phyloP scores from a whole-genome alignment of 1,140 invertebrate genomes.

The Medauroidea extradentata region DNA sequence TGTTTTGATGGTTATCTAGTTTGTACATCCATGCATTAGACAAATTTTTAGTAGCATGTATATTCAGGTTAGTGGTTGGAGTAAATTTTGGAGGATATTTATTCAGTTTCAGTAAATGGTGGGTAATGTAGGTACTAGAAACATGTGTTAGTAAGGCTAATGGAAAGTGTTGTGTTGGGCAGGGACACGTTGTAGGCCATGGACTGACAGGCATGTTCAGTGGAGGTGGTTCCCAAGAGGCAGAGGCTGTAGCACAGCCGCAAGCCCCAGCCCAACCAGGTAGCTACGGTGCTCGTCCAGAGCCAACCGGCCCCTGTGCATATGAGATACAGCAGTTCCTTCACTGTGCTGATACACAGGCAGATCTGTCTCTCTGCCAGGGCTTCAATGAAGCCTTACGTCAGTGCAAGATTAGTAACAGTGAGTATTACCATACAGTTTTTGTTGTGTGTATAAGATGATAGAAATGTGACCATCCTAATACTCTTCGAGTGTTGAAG shows the following conservation, averaged over 20 bases:
- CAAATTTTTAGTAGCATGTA: too few relatives aligned
- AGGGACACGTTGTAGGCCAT: conserved; percentile 81
- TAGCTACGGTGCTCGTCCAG: conserved; percentile 30
- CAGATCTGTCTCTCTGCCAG: conserved; percentile 79
- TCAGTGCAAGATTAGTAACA: conserved; percentile 69
- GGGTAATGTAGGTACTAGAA: too few relatives aligned
- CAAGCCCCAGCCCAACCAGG: conserved; percentile 31
- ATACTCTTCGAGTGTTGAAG: too few relatives aligned
- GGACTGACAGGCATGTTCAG: conserved; percentile 80
- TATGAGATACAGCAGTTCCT: conserved; percentile 89
- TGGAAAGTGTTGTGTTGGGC: conserved; percentile 9
- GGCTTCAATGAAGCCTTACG: conserved; percentile 91
- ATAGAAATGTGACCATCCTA: too few relatives aligned
- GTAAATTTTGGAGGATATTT: too few relatives aligned
- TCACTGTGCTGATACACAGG: conserved; percentile 79
- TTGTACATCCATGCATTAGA: too few relatives aligned
- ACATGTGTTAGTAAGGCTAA: too few relatives aligned
- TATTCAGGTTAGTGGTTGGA: too few relatives aligned
- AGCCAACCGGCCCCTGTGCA: conserved; percentile 67
- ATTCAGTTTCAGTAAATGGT: too few relatives aligned
- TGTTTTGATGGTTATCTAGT: too few relatives aligned
- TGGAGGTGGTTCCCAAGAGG: conserved; percentile 51
- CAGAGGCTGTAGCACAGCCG: conserved; percentile 35
- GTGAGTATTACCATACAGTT: conserved; percentile 37
- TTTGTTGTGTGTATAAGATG: too few relatives aligned